These are phyloP conservation scores for Enteromius argenteus DNA, from an alignment of 2,797 vertebrate species.

Conservation along the genomic window DNA sequence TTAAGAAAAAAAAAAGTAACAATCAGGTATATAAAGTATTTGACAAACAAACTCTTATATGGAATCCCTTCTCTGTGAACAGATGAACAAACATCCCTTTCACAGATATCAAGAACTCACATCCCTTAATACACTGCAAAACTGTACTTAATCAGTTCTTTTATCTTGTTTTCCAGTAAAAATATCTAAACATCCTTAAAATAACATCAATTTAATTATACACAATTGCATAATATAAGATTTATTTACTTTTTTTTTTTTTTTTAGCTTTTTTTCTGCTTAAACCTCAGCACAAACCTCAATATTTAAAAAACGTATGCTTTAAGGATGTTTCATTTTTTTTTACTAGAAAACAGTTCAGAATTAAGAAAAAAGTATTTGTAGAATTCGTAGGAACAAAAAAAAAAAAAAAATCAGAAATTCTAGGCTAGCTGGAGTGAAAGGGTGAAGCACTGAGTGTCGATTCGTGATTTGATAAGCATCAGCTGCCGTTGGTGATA, in stretches of 20 bases:
- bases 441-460: slow-evolving; percentile 5
- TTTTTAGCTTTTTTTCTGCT: no score
- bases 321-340: slow-evolving; percentile 1
- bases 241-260: neutral
- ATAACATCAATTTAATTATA: neutral
- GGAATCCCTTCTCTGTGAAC: neutral
- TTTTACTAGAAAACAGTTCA: neutral
- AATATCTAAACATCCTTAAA: neutral
- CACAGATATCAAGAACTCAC: neutral
- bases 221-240: neutral
- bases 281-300: neutral
- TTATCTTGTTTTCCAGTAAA: neutral
- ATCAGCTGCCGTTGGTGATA: slow-evolving; percentile 97
- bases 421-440: slow-evolving; percentile 11
- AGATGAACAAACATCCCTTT: neutral
- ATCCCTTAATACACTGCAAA: neutral
- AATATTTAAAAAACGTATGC: neutral
- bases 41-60: slow-evolving; percentile 5
- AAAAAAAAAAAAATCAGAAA: neutral
- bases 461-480: slow-evolving; percentile 57
- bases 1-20: neutral
- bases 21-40: neutral
- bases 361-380: neutral
- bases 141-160: neutral
- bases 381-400: neutral